phyloP scores from a whole-genome alignment of 1,140 invertebrate genomes.

The Drosophila kikkawai region DNA sequence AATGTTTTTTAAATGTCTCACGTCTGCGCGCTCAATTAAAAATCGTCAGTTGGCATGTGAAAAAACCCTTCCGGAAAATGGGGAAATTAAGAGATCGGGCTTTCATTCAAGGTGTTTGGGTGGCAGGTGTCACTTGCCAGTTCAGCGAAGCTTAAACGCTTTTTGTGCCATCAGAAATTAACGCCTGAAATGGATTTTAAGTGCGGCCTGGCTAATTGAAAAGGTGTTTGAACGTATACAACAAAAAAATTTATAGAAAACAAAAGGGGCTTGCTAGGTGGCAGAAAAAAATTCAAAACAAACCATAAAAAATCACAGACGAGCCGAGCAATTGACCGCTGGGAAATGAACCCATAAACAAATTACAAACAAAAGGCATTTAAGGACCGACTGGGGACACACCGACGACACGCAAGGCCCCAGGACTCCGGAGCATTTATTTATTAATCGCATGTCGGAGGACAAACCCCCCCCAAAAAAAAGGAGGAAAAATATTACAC shows the following conservation, averaged over 20 bases:
- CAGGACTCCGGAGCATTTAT: constrained; percentile 60
- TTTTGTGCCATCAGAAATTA: constrained; percentile 71
- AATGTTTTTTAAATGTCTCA: constrained; percentile 44
- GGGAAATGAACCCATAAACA: constrained; percentile 85
- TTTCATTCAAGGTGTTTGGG: constrained; percentile 44
- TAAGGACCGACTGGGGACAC: constrained; percentile 55
- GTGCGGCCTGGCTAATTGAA: constrained; percentile 78
- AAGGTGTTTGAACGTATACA: constrained; percentile 51
- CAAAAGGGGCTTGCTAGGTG: constrained; percentile 48
- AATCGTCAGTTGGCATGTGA: constrained; percentile 38
- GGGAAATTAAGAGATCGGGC: neutral
- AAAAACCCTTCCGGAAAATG: constrained; percentile 35
- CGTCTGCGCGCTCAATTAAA: constrained; percentile 76
- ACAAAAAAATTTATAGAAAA: constrained; percentile 24
- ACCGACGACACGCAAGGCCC: constrained; percentile 56
- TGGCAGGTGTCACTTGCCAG: constrained; percentile 74
- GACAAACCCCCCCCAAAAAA: constrained; percentile 31
- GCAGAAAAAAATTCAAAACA: constrained; percentile 35
- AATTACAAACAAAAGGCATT: constrained; percentile 69
- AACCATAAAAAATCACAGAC: constrained; percentile 77
- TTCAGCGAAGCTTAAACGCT: constrained; percentile 56
- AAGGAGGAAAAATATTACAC: constrained; percentile 53
- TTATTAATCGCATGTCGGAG: constrained; percentile 81
- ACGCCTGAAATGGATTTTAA: constrained; percentile 81
- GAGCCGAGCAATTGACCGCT: constrained; percentile 80